Percentiles rank a stretch among this genome's conserved stretches.
Conservation (phyloP, 2,797 vertebrate species). For the Anolis apletophallus region DNA sequence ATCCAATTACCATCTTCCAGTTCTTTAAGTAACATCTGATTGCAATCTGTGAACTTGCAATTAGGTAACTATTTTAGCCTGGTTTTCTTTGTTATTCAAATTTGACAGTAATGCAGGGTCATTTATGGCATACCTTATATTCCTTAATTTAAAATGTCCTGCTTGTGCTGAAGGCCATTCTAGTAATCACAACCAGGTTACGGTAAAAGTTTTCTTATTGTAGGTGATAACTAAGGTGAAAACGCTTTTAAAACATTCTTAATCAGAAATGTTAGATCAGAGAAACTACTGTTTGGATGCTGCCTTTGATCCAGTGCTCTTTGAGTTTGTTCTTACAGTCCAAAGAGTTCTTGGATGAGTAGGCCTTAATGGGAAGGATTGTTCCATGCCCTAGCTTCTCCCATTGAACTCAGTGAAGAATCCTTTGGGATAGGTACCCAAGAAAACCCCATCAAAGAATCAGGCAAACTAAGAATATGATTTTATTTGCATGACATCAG, state of each 20-base stretch:
- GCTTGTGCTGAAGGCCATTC: neutral
- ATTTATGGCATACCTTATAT: neutral
- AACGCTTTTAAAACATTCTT: conserved; percentile 8
- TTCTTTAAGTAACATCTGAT: conserved; percentile 16
- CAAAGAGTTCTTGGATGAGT: neutral
- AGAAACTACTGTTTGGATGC: neutral
- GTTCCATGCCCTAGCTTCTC: neutral
- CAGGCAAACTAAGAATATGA: neutral
- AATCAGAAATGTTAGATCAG: neutral
- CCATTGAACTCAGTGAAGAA: conserved; percentile 8
- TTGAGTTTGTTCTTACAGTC: neutral
- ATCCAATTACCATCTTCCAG: neutral
- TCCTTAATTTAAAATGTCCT: conserved; percentile 6
- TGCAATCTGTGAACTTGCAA: conserved; percentile 6
- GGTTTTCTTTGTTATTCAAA: conserved; percentile 17
- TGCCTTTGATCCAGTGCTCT: neutral
- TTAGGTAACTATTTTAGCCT: conserved; percentile 20
- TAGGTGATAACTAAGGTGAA: neutral
- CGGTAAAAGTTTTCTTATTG: neutral
- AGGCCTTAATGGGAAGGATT: neutral
- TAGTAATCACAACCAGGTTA: conserved; percentile 10
- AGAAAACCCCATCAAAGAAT: neutral
- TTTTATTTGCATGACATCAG: neutral
- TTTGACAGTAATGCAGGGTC: neutral
- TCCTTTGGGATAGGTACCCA: neutral